A percentile compares a stretch with the other conserved stretches of the same genome.
phyloP scores from a whole-genome alignment of 2,888 invertebrate genomes.

The Drosophila sordidula region DNA sequence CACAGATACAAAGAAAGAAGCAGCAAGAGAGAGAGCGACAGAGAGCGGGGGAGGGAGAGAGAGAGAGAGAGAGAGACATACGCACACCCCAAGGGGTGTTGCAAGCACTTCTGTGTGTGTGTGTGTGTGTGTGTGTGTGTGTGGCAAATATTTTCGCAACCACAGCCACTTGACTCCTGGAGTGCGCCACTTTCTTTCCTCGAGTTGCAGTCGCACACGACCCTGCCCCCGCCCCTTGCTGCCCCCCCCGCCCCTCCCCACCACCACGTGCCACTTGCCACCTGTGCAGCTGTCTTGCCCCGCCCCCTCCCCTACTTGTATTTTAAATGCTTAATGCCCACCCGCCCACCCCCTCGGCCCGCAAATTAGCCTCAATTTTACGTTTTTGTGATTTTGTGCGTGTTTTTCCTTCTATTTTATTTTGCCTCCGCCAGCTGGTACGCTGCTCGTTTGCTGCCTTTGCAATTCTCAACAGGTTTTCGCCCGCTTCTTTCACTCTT shows the following conservation, averaged over 20 bases:
- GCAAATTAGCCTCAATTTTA: constrained; percentile 50
- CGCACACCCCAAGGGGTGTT: constrained; percentile 2
- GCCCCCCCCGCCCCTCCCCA: neutral
- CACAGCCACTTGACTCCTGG: constrained; percentile 79
- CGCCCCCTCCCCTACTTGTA: neutral
- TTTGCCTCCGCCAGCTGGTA: constrained; percentile 9
- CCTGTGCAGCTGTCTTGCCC: constrained; percentile 29
- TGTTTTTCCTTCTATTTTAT: constrained; percentile 14
- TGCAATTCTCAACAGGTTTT: constrained; percentile 35
- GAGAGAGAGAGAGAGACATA: neutral
- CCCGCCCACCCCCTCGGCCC: constrained; percentile 1
- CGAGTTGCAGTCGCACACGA: constrained; percentile 9
- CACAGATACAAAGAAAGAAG: constrained; percentile 24
- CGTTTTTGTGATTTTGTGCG: constrained; percentile 29
- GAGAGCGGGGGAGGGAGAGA: neutral
- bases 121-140: constrained; percentile 10
- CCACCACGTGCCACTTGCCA: constrained; percentile 35
- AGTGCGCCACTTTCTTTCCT: constrained; percentile 70
- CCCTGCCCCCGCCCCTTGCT: neutral
- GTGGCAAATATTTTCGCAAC: constrained; percentile 60
- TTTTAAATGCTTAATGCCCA: constrained; percentile 36
- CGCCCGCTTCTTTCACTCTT: constrained; percentile 1
- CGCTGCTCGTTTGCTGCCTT: constrained; percentile 14
- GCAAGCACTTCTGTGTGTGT: neutral
- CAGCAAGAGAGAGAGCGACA: neutral